phyloP scores from a whole-genome alignment of 2,113 vertebrate species.

The Ariopsis seemanni region DNA sequence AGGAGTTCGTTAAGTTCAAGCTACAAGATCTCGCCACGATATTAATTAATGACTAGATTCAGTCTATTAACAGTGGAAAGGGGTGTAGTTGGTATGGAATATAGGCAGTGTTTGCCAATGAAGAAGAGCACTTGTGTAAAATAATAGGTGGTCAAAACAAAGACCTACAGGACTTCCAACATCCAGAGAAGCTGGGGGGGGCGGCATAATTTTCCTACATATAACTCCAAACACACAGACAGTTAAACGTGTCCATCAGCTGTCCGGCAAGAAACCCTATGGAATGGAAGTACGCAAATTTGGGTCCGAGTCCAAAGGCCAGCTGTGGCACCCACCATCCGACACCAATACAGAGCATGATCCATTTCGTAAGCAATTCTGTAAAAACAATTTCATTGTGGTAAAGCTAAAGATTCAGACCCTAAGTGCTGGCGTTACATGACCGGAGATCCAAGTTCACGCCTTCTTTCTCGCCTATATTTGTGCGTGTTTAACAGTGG shows the following conservation, averaged over 20 bases:
- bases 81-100: neutral
- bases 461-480: neutral
- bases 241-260: conserved; percentile 33
- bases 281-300: neutral
- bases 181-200: conserved; percentile 13
- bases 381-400: neutral
- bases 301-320: neutral
- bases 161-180: conserved; percentile 50
- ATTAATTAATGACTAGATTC: neutral
- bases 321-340: neutral
- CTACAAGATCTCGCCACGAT: neutral
- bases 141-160: conserved; percentile 45
- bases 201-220: conserved; percentile 19
- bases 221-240: conserved; percentile 57
- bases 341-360: neutral
- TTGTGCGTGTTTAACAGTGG: conserved; percentile 4
- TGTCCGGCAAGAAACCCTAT: neutral
- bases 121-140: conserved; percentile 65
- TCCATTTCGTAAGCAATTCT: neutral
- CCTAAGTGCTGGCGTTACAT: neutral
- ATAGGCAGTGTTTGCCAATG: conserved; percentile 42
- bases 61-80: neutral
- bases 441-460: neutral
- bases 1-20: neutral
- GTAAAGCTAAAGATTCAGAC: neutral